Evolutionary conservation across 2,888 invertebrate genomes (phyloP).

Genomic region (Pyralis farinalis): DNA sequence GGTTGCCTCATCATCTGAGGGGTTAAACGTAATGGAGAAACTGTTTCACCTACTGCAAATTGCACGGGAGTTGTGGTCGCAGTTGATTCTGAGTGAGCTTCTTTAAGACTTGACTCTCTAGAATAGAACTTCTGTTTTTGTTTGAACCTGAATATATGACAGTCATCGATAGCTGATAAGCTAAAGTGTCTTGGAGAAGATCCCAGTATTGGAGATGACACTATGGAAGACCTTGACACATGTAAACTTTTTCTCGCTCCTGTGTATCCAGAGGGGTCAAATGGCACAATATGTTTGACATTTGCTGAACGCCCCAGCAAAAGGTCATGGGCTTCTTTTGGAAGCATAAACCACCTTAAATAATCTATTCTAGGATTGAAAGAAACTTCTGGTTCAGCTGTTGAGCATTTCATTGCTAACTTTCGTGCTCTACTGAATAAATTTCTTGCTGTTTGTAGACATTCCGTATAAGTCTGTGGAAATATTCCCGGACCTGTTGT

Average conservation of each 20-base stretch:
- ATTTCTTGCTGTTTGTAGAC: constrained; percentile 89
- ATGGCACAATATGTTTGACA: constrained; percentile 88
- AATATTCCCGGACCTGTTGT: constrained; percentile 83
- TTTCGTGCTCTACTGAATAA: constrained; percentile 89
- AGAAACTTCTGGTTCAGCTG: constrained; percentile 87
- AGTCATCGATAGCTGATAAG: constrained; percentile 84
- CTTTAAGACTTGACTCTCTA: constrained; percentile 67
- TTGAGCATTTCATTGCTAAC: constrained; percentile 86
- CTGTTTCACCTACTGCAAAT: constrained; percentile 86
- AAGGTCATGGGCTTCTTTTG: constrained; percentile 91
- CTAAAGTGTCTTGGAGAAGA: constrained; percentile 85
- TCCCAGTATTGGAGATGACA: constrained; percentile 71
- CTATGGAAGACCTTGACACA: constrained; percentile 54
- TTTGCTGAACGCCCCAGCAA: constrained; percentile 87
- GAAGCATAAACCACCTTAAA: constrained; percentile 94
- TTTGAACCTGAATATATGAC: constrained; percentile 68
- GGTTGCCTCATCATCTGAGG: constrained; percentile 44
- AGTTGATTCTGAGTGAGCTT: constrained; percentile 59
- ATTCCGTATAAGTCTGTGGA: constrained; percentile 88
- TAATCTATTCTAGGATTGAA: constrained; percentile 86
- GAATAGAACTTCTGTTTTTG: constrained; percentile 67
- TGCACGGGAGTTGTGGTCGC: constrained; percentile 73
- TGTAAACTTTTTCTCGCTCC: constrained; percentile 73
- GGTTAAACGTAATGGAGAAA: constrained; percentile 65
- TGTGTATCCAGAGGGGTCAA: constrained; percentile 83